Base-by-base conservation (phyloP, 1,140 invertebrate species). In the Steinernema feltiae region DNA sequence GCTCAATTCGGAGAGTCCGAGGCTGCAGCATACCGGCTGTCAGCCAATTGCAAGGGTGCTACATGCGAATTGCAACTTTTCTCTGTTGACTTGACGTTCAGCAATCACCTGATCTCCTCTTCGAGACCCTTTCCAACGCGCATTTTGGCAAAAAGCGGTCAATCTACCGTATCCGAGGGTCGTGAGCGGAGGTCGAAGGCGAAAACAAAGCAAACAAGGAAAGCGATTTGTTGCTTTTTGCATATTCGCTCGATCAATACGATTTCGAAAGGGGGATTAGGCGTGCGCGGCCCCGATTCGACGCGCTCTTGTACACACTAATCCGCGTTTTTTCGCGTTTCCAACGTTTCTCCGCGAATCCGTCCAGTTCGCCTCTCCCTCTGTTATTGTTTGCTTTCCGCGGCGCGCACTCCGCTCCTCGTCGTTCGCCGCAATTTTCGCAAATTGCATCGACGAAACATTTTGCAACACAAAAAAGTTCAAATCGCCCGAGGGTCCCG, bases 401-500 rank as follows among this genome's bases (percentile, higher is more conserved):
- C 15, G 53, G 12, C 15, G 12, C 12, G 12, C 53, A 63, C 53
- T 63, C 53, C 7, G 7, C 53, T 21, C 24, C 53, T 21, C 7
- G 7, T 41, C 35, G 35, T 18, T 41, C 15, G 53, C 15, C 53
- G 53, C 24, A 63, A 63, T 63, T 63, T 63, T 63, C 53, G 53
- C 53, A 63, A 63, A 63, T 63, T 63, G 53, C 53, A 27, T 63
- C 53, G 53, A 27, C 53, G 53, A 63, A 63, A 63, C 53, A 63
- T 63, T 63, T 63, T 63, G 53, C 53, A 63, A 63, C 53, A n/a
- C 53, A 63, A 63, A 63, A 63, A 63, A 63, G 35, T 18, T 7
- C 35, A 41, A 41, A 41, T 41, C 35, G 35, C 35, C 35, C 7
- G 7, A 7, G 35, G 35, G 18, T 7, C 7, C 35, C 7, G 7